These are phyloP conservation scores for Trididemnum nubilum DNA, from an alignment of 23 tunicate genomes.

Conservation along the genomic window DNA sequence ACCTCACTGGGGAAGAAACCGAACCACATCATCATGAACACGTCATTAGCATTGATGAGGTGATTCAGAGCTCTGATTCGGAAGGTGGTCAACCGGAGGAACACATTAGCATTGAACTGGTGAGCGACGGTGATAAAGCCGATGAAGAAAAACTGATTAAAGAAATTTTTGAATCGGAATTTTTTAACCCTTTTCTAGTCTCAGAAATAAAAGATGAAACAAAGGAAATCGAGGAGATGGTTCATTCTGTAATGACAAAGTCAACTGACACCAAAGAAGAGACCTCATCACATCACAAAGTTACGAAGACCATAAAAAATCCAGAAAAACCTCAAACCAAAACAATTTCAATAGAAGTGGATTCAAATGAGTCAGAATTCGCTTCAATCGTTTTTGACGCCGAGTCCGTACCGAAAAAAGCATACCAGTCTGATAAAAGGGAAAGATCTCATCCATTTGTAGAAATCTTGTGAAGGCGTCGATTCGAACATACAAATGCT, in stretches of 20 bases:
- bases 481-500: too few relatives aligned
- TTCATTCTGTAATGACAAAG: background rate
- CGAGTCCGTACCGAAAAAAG: too few relatives aligned
- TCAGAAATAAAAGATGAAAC: background rate
- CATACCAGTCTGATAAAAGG: too few relatives aligned
- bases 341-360: too few relatives aligned
- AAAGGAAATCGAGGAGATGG: background rate
- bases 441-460: too few relatives aligned
- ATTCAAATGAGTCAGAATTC: too few relatives aligned
- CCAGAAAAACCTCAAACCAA: too few relatives aligned
- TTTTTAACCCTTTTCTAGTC: background rate
- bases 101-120: background rate
- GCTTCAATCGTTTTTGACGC: too few relatives aligned
- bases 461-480: too few relatives aligned
- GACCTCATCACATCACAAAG: too few relatives aligned
- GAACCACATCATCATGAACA: background rate
- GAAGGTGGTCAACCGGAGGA: background rate
- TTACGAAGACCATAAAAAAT: too few relatives aligned
- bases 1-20: background rate
- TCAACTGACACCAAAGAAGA: background rate
- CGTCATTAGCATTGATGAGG: constrained; percentile 1
- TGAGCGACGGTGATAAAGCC: background rate
- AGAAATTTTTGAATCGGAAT: background rate
- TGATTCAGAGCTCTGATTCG: background rate
- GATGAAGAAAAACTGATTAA: background rate